Evolutionary conservation across 1,140 invertebrate genomes (phyloP), one percentile per base, ranked within the genome.

Genomic region (Pachyrhynchus sulphureomaculatus): DNA sequence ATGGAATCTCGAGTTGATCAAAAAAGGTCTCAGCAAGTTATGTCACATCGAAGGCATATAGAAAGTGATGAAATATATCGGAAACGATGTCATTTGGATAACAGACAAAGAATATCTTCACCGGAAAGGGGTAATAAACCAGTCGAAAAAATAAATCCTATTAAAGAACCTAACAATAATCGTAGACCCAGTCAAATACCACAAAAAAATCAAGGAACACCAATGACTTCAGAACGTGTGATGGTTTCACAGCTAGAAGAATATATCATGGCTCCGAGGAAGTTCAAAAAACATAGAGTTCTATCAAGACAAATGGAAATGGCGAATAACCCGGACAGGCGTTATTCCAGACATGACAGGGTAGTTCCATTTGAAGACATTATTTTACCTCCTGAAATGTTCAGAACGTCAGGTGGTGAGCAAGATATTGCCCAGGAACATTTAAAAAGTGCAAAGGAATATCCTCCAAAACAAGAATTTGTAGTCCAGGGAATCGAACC

Each of bases 401-500:
- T 58, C 39, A 21, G 20, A 37, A 9, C 8, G 17, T n/a, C 0
- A 20, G 9, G 18, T 8, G 10, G 9, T 4, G 6, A 12, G 3
- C 18, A 13, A 37, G n/a, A 9, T 4, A 8, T 29, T 33, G 56
- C n/a, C n/a, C n/a, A 18, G 39, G 18, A 9, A 12, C 18, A 41
- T 37, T 24, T 33, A 15, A 13, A 29, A 26, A 41, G 15, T 20
- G 8, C 17, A 17, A 10, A 17, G 34, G 32, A 21, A 41, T 8
- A 37, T 42, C 17, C 18, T 29, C 39, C 33, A 42, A 41, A n/a
- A 26, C 41, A 62, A 13, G 44, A 58, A 21, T 52, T 64, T 34
- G n/a, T 45, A 8, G 54, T 64, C 20, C 39, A 69, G 29, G 69
- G 64, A 2, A 59, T 65, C 1, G 68, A 71, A 65, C 66, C 68